A percentile compares a stretch with the other conserved stretches of the same genome.
Evolutionary conservation across 2,888 invertebrate genomes (phyloP).

Genomic region (Microchrysa polita): DNA sequence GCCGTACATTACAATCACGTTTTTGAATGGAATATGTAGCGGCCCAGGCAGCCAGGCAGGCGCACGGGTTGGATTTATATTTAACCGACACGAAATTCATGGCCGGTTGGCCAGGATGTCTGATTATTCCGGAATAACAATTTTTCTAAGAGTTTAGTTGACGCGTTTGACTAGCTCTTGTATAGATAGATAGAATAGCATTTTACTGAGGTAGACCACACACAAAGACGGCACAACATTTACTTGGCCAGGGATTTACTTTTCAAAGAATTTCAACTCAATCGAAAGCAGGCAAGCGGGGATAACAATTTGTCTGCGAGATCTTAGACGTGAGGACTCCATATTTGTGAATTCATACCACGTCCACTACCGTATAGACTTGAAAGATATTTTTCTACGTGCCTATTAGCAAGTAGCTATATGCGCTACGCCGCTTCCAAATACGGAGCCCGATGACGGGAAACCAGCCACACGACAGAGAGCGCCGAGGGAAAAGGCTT

Average conservation of each 20-base stretch:
- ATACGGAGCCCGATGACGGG: background rate
- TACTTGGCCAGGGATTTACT: conserved; percentile 12
- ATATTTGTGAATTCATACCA: conserved; percentile 46
- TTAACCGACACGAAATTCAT: conserved; percentile 1
- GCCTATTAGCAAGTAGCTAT: conserved; percentile 46
- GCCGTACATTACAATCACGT: conserved; percentile 48
- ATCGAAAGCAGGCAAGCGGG: conserved; percentile 32
- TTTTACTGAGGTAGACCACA: conserved; percentile 8
- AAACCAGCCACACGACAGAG: background rate
- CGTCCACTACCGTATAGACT: conserved; percentile 50
- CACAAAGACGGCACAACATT: conserved; percentile 11
- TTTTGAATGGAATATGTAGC: conserved; percentile 41
- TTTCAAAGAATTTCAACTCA: conserved; percentile 10
- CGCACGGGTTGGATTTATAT: too few species aligned
- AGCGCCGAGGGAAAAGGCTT: conserved; percentile 1
- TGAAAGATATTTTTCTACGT: conserved; percentile 51
- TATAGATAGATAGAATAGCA: conserved; percentile 29
- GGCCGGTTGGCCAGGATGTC: conserved; percentile 5
- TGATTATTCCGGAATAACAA: conserved; percentile 46
- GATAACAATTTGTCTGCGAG: conserved; percentile 48
- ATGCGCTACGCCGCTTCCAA: conserved; percentile 15
- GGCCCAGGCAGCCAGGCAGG: conserved; percentile 1
- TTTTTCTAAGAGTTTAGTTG: conserved; percentile 33
- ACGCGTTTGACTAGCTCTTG: conserved; percentile 12
- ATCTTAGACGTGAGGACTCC: conserved; percentile 34